A percentile compares a stretch with the other conserved stretches of the same genome.
Conservation (phyloP, 2,888 invertebrate species). For the Phanerotoma sp. region DNA sequence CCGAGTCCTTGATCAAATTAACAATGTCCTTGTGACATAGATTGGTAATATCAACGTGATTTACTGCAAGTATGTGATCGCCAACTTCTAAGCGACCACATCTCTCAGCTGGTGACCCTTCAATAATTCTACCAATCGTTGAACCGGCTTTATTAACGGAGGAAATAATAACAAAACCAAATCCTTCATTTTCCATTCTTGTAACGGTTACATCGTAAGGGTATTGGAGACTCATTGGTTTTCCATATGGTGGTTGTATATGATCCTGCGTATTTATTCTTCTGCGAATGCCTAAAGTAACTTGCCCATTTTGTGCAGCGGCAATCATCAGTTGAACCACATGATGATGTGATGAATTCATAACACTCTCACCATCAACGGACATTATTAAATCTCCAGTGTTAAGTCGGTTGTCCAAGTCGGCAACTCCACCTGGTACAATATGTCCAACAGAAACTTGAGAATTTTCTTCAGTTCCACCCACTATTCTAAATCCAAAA, state of each 20-base stretch:
- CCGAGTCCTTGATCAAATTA: constrained; percentile 95
- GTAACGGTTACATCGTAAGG: constrained; percentile 93
- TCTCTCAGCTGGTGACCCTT: constrained; percentile 93
- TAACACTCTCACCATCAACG: constrained; percentile 84
- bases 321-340: constrained; percentile 91
- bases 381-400: constrained; percentile 94
- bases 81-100: constrained; percentile 90
- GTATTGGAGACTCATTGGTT: constrained; percentile 54
- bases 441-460: constrained; percentile 96
- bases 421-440: constrained; percentile 93
- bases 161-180: constrained; percentile 98
- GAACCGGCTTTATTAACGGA: constrained; percentile 87
- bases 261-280: constrained; percentile 61
- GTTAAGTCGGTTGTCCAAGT: constrained; percentile 84
- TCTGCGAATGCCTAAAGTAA: constrained; percentile 75
- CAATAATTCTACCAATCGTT: constrained; percentile 92
- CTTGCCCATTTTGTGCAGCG: constrained; percentile 85
- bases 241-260: constrained; percentile 43
- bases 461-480: constrained; percentile 96
- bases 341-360: constrained; percentile 87
- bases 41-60: constrained; percentile 86
- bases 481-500: constrained; percentile 97
- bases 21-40: constrained; percentile 97
- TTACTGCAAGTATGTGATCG: constrained; percentile 94
- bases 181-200: constrained; percentile 91